phyloP scores from a whole-genome alignment of 2,888 invertebrate genomes.

The Copidosoma aretas region DNA sequence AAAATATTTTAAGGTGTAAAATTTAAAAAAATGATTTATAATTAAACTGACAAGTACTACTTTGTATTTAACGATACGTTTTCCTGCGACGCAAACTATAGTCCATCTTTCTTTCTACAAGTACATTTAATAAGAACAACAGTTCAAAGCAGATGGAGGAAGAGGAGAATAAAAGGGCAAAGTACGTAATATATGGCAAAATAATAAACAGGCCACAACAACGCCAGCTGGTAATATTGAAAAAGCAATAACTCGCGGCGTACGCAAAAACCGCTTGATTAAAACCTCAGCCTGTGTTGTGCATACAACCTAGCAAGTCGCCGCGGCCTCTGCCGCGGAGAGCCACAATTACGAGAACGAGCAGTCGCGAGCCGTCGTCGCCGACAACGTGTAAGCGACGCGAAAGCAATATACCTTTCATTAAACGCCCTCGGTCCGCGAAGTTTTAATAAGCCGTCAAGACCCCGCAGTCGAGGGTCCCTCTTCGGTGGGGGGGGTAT shows the following conservation, averaged over 20 bases:
- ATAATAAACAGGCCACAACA: too few species aligned
- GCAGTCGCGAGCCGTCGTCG: not conserved
- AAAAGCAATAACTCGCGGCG: not conserved
- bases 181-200: too few species aligned
- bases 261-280: conserved; percentile 12
- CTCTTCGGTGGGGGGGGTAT: not conserved
- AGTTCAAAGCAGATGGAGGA: not conserved
- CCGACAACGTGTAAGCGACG: conserved; percentile 17
- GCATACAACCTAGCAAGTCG: too few species aligned
- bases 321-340: too few species aligned
- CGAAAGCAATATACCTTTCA: conserved; percentile 26
- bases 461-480: not conserved
- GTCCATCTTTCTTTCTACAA: too few species aligned
- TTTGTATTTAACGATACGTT: too few species aligned
- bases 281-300: conserved; percentile 2
- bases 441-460: conserved; percentile 39
- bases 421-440: conserved; percentile 22
- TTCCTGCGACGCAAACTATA: too few species aligned
- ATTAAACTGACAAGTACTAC: too few species aligned
- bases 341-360: not conserved
- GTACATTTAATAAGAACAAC: too few species aligned
- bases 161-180: too few species aligned
- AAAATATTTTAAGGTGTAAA: too few species aligned
- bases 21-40: too few species aligned
- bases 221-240: not conserved